A percentile compares a stretch with the other conserved stretches of the same genome.
These are phyloP conservation scores for Mustelus asterias DNA, from an alignment of 2,113 vertebrate species.

Conservation along the genomic window DNA sequence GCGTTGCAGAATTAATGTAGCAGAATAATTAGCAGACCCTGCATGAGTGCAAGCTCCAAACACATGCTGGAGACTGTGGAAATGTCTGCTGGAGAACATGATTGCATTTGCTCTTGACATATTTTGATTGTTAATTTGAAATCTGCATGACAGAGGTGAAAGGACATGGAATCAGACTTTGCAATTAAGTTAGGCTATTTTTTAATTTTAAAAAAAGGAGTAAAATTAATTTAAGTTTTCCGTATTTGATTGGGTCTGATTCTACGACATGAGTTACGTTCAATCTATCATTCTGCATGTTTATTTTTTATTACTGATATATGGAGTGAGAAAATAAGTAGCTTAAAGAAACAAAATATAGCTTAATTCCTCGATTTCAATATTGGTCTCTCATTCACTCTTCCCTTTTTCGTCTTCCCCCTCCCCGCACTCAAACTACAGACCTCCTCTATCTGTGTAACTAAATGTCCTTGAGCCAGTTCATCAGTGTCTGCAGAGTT, in stretches of 20 bases:
- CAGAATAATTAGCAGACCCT: constrained; percentile 25
- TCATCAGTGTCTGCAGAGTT: background rate
- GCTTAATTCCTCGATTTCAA: background rate
- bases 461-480: background rate
- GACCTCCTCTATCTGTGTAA: background rate
- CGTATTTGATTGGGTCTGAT: background rate
- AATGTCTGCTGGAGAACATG: background rate
- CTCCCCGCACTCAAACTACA: background rate
- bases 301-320: background rate
- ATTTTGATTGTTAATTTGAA: background rate
- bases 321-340: background rate
- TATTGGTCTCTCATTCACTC: background rate
- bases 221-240: background rate
- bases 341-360: background rate
- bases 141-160: background rate
- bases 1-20: constrained; percentile 8
- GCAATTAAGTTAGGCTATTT: background rate
- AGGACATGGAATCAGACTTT: background rate
- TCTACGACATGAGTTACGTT: background rate
- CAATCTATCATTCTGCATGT: background rate
- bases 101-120: background rate
- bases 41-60: constrained; percentile 12
- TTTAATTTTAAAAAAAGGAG: background rate
- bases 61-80: background rate
- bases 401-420: no score